A percentile compares a stretch with the other conserved stretches of the same genome.
Conservation (phyloP, 2,113 vertebrate species). For the Periophthalmus modestus region DNA sequence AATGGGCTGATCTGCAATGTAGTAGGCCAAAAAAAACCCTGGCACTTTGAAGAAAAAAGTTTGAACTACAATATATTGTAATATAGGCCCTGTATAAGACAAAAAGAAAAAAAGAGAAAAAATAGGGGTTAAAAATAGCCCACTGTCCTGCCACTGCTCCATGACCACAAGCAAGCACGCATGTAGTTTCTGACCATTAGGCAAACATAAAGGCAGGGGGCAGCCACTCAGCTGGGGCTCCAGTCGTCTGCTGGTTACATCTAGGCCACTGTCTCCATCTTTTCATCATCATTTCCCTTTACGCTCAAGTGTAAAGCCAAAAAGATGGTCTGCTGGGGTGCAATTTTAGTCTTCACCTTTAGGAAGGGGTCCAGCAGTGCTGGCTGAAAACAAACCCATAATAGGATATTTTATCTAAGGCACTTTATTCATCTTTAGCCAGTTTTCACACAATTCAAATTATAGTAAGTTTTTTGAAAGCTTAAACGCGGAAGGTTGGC, state of each 20-base stretch:
- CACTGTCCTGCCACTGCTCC: slow-evolving; percentile 35
- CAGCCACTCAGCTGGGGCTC: slow-evolving; percentile 50
- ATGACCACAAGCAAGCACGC: slow-evolving; percentile 49
- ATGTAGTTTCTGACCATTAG: slow-evolving; percentile 74
- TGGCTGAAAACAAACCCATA: slow-evolving; percentile 44
- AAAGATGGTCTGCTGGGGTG: not conserved
- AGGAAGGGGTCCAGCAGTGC: slow-evolving; percentile 41
- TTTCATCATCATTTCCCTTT: slow-evolving; percentile 14
- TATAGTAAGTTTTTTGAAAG: not conserved
- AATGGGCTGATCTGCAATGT: slow-evolving; percentile 20
- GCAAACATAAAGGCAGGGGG: slow-evolving; percentile 62
- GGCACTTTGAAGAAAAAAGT: not conserved
- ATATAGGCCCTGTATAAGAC: slow-evolving; percentile 1
- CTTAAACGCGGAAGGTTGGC: not conserved
- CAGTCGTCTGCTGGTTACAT: slow-evolving; percentile 53
- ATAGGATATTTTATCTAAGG: slow-evolving; percentile 39
- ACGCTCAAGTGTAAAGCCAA: slow-evolving; percentile 25
- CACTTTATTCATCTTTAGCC: slow-evolving; percentile 30
- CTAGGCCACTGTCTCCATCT: slow-evolving; percentile 50
- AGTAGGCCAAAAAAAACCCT: slow-evolving; percentile 30
- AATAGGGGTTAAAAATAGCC: slow-evolving; percentile 23
- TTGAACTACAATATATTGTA: not conserved
- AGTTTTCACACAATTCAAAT: not conserved
- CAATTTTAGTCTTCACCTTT: slow-evolving; percentile 29
- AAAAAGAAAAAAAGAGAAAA: slow-evolving; percentile 13